These are phyloP conservation scores for Zelleria hepariella DNA, from an alignment of 2,888 invertebrate species.

Conservation along the genomic window DNA sequence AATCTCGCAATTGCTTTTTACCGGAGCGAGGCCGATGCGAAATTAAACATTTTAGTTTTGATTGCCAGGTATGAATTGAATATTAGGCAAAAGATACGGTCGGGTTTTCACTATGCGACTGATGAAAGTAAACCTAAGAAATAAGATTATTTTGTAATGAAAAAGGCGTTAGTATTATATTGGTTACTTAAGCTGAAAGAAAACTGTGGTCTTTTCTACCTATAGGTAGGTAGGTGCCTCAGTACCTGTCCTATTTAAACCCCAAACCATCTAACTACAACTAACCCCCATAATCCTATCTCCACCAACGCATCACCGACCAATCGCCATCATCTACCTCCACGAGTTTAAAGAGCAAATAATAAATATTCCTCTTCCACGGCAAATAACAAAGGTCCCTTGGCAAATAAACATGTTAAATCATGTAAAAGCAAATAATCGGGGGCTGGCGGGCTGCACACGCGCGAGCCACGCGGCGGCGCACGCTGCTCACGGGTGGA, in stretches of 20 bases:
- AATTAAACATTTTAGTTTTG: neutral
- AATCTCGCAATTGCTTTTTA: conserved; percentile 12
- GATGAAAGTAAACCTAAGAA: too few relatives aligned
- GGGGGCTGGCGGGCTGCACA: conserved; percentile 21
- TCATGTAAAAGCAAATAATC: conserved; percentile 63
- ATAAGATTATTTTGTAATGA: too few relatives aligned
- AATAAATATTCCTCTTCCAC: neutral
- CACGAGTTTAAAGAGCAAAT: neutral
- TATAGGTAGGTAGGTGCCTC: too few relatives aligned
- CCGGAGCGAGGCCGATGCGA: neutral
- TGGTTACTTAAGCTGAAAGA: too few relatives aligned
- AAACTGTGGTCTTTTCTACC: too few relatives aligned
- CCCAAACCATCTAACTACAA: neutral
- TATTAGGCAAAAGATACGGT: too few relatives aligned
- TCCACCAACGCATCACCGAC: neutral
- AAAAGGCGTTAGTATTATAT: too few relatives aligned
- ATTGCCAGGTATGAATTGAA: too few relatives aligned
- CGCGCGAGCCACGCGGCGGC: conserved; percentile 13
- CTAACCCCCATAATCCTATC: neutral
- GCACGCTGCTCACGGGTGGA: neutral
- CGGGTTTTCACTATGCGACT: too few relatives aligned
- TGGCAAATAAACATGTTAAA: conserved; percentile 50
- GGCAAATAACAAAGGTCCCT: neutral
- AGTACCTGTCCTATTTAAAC: too few relatives aligned
- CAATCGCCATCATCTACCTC: neutral